Evolutionary conservation across 2,113 vertebrate species (phyloP).

Genomic region (Chamaetylas fuelleborni): DNA sequence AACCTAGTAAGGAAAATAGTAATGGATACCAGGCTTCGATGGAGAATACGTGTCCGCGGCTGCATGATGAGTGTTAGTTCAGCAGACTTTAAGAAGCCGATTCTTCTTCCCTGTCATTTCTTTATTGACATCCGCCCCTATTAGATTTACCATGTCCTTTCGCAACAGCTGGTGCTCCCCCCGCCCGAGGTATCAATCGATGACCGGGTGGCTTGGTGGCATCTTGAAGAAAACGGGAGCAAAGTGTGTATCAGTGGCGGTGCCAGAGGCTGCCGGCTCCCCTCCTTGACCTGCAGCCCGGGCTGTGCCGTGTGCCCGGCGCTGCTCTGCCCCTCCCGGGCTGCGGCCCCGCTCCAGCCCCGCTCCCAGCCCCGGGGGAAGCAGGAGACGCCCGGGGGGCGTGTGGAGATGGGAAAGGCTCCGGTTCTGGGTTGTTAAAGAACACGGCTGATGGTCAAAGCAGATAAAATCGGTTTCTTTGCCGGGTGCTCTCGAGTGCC

Average conservation of each 20-base stretch:
- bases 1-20: conserved; percentile 72
- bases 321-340: background rate
- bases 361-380: background rate
- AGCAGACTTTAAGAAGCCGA: conserved; percentile 66
- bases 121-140: conserved; percentile 62
- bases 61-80: conserved; percentile 74
- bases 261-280: background rate
- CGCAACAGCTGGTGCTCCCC: conserved; percentile 39
- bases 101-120: conserved; percentile 73
- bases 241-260: background rate
- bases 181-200: conserved; percentile 34
- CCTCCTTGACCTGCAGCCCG: background rate
- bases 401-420: background rate
- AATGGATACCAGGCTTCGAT: conserved; percentile 71
- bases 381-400: background rate
- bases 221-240: conserved; percentile 30
- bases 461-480: conserved; percentile 22
- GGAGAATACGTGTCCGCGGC: conserved; percentile 74
- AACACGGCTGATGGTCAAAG: conserved; percentile 42
- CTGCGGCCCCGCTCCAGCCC: background rate
- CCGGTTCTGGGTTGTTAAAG: background rate
- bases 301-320: background rate
- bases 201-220: conserved; percentile 43
- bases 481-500: conserved; percentile 2
- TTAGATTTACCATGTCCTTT: conserved; percentile 60